These are phyloP conservation scores for Enteromius paludinosus DNA, from an alignment of 2,797 vertebrate species.

Conservation along the genomic window DNA sequence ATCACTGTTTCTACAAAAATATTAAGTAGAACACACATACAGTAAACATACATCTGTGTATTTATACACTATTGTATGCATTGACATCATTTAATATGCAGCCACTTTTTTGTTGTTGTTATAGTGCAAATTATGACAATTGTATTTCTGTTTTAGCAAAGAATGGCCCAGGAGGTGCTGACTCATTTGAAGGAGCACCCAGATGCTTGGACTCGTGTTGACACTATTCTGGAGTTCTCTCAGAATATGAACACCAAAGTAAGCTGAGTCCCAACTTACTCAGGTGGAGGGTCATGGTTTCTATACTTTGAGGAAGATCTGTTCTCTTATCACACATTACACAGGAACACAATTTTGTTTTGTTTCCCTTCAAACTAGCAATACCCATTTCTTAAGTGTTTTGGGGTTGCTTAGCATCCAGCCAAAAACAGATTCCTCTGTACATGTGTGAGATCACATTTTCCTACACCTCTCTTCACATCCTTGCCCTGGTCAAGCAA, in stretches of 20 bases:
- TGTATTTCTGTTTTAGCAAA: slow-evolving; percentile 83
- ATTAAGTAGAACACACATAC: not conserved
- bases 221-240: slow-evolving; percentile 99
- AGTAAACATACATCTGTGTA: not conserved
- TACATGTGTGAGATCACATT: slow-evolving; percentile 6
- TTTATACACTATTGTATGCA: not conserved
- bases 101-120: not conserved
- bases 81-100: not conserved
- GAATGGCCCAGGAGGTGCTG: slow-evolving; percentile 99
- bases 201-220: slow-evolving; percentile 98
- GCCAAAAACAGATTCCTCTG: slow-evolving; percentile 21
- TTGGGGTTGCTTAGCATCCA: slow-evolving; percentile 39
- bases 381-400: not conserved
- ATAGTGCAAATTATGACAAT: not conserved
- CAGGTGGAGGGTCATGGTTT: slow-evolving; percentile 68
- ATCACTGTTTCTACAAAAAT: not conserved
- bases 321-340: slow-evolving; percentile 67
- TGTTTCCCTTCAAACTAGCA: not conserved
- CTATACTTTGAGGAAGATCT: slow-evolving; percentile 90
- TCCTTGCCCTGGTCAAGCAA: slow-evolving; percentile 22
- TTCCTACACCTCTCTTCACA: slow-evolving; percentile 20
- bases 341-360: slow-evolving; percentile 7
- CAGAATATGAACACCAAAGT: slow-evolving; percentile 99
- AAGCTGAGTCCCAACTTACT: slow-evolving; percentile 73
- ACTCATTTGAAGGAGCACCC: slow-evolving; percentile 99